Conservation (phyloP, 2,797 vertebrate genomes). For the Echeneis naucrates region DNA sequence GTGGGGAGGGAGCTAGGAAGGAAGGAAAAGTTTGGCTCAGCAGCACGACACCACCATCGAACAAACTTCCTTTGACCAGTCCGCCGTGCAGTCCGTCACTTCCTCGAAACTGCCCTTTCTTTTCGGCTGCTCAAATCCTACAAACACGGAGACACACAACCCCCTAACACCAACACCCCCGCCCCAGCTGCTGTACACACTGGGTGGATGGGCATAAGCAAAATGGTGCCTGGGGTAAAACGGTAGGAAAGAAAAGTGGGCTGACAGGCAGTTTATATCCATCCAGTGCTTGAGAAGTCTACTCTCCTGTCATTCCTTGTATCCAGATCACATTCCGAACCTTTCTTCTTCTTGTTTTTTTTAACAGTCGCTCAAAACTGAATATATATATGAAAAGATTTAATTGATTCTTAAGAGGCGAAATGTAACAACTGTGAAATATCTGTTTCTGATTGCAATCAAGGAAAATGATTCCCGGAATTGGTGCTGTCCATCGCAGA, state of each 20-base stretch:
- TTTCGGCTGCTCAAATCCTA: slow-evolving; percentile 68
- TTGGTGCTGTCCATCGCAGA: not conserved
- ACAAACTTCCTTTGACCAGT: slow-evolving; percentile 85
- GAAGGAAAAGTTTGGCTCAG: slow-evolving; percentile 77
- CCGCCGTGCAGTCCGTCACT: slow-evolving; percentile 81
- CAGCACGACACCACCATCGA: slow-evolving; percentile 67
- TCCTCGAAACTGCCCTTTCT: slow-evolving; percentile 81
- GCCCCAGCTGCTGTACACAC: slow-evolving; percentile 26
- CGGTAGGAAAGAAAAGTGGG: rapidly evolving
- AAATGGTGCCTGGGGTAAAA: slow-evolving; percentile 45
- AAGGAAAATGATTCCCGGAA: not conserved
- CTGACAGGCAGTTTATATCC: not conserved
- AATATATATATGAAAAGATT: not conserved
- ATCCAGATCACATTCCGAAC: slow-evolving; percentile 2
- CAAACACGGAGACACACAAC: not conserved
- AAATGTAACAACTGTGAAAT: not conserved
- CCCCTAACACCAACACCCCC: slow-evolving; percentile 49
- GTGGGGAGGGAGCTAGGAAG: slow-evolving; percentile 46
- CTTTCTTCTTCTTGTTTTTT: not conserved
- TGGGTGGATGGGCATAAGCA: slow-evolving; percentile 53
- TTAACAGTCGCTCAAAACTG: not conserved
- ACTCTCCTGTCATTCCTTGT: not conserved
- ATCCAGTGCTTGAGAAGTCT: slow-evolving; percentile 32
- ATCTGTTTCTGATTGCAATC: not conserved
- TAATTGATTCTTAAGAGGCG: not conserved